Percentiles rank a stretch among this genome's conserved stretches.
These are phyloP conservation scores for Menidia menidia DNA, from an alignment of 2,797 vertebrate species.

Conservation along the genomic window DNA sequence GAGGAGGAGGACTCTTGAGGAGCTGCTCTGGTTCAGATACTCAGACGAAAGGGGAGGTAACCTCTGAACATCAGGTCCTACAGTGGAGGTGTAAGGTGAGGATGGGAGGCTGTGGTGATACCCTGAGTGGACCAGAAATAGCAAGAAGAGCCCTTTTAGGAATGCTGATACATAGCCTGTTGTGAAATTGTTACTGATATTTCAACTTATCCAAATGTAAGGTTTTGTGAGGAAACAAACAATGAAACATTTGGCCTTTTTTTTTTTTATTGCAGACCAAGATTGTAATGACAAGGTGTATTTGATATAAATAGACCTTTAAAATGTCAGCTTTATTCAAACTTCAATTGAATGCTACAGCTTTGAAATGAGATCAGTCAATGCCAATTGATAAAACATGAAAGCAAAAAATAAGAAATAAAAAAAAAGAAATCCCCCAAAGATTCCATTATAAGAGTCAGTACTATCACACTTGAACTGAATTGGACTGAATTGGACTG, in stretches of 20 bases:
- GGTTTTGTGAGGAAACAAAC: neutral
- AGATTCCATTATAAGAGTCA: slow-evolving; percentile 1
- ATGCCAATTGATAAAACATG: no score
- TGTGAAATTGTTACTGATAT: neutral
- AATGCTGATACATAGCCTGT: neutral
- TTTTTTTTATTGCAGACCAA: no score
- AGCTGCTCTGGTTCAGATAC: slow-evolving; percentile 77
- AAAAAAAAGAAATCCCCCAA: no score
- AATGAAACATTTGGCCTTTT: neutral
- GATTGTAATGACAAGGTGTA: no score
- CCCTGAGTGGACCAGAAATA: slow-evolving; percentile 72
- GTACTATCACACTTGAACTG: neutral
- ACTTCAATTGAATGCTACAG: no score
- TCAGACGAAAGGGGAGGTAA: slow-evolving; percentile 83
- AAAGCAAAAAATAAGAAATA: no score
- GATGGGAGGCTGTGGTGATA: slow-evolving; percentile 88
- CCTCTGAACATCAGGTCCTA: slow-evolving; percentile 72
- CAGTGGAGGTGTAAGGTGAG: slow-evolving; percentile 76
- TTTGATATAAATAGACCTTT: no score
- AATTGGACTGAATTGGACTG: slow-evolving; percentile 9
- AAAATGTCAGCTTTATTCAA: no score
- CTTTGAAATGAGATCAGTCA: no score
- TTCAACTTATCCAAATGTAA: neutral
- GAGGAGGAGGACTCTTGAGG: slow-evolving; percentile 86
- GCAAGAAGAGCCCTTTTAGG: neutral